Evolutionary conservation across 2,797 vertebrate genomes (phyloP).

Genomic region (Thamnophis elegans): DNA sequence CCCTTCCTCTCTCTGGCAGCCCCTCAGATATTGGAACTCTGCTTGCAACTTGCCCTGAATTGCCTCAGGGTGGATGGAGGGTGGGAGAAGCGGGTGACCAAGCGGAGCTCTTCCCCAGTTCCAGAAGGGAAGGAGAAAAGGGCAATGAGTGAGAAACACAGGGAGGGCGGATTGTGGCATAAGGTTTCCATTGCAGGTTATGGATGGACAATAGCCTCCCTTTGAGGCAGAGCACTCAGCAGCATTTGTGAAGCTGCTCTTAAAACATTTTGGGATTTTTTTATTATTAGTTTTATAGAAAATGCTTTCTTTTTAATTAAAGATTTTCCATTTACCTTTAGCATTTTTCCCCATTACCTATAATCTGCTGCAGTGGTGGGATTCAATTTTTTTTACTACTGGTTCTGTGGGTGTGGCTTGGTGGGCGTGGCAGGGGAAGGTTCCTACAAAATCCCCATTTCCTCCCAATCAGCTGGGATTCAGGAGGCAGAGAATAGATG

Average conservation of each 20-base stretch:
- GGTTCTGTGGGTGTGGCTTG: too few relatives aligned
- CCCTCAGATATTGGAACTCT: too few relatives aligned
- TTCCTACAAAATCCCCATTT: too few relatives aligned
- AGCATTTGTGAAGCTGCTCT: neutral
- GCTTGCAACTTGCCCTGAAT: fast-evolving
- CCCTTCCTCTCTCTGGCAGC: neutral
- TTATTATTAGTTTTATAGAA: neutral
- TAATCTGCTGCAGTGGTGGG: neutral
- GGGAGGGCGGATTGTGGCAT: neutral
- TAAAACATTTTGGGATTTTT: neutral
- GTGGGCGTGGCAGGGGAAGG: too few relatives aligned
- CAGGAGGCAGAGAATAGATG: too few relatives aligned
- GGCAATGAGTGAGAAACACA: neutral
- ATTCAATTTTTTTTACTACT: too few relatives aligned
- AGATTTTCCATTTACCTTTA: neutral
- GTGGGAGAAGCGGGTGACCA: neutral
- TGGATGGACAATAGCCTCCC: neutral
- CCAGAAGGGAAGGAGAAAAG: neutral
- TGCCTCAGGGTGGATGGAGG: fast-evolving
- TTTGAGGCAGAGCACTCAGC: neutral
- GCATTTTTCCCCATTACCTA: neutral
- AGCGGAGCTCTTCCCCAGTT: neutral
- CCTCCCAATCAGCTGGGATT: too few relatives aligned
- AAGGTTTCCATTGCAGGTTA: neutral
- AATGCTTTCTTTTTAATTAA: neutral